phyloP scores from a whole-genome alignment of 2,888 invertebrate species.

The Steinernema carpocapsae region DNA sequence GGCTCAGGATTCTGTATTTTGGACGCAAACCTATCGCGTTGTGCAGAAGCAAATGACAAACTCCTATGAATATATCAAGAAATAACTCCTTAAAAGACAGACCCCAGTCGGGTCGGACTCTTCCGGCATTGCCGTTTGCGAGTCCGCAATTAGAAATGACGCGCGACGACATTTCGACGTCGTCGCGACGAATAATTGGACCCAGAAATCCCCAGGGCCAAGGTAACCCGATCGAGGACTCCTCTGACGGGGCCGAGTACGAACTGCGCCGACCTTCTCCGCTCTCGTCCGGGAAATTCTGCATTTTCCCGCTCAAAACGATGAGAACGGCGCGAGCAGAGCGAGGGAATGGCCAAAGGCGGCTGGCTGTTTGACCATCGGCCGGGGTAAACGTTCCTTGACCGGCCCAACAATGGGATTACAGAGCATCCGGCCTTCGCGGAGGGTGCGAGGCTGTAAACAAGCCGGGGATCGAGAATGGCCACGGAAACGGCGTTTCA shows the following conservation, averaged over 20 bases:
- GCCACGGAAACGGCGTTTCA: not conserved
- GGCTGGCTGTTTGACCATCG: not conserved
- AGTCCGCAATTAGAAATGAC: slow-evolving; percentile 14
- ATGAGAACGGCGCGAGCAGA: not conserved
- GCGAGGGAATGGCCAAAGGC: not conserved
- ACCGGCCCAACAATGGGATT: slow-evolving; percentile 2
- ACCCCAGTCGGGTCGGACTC: no score
- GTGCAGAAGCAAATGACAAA: no score
- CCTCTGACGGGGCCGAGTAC: no score
- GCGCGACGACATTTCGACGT: slow-evolving; percentile 16
- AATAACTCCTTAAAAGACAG: no score
- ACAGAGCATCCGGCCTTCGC: not conserved
- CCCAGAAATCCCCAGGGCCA: slow-evolving; percentile 10
- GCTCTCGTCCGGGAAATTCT: not conserved
- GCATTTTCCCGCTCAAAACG: no score
- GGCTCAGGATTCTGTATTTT: no score
- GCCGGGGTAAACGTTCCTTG: slow-evolving; percentile 9
- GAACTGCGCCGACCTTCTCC: no score
- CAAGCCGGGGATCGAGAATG: not conserved
- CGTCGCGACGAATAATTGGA: not conserved
- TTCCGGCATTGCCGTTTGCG: no score
- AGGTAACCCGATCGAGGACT: slow-evolving; percentile 1
- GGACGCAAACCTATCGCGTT: no score
- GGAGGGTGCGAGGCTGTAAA: slow-evolving; percentile 23
- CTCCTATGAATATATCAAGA: no score